These are phyloP conservation scores for Phortica okadai DNA, from an alignment of 2,888 invertebrate species.

Conservation along the genomic window DNA sequence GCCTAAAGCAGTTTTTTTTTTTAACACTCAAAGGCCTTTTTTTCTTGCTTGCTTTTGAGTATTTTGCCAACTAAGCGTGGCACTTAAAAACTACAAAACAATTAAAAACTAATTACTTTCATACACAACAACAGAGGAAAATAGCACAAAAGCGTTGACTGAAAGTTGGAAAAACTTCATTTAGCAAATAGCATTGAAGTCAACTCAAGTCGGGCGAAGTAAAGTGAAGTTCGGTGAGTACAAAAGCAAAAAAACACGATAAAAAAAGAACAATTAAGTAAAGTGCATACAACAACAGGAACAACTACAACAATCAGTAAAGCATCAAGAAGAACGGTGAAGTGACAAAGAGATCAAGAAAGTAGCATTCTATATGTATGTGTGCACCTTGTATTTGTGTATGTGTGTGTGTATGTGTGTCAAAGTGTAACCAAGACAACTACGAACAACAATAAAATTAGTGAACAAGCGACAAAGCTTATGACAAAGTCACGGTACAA, in stretches of 20 bases:
- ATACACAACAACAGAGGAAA: background rate
- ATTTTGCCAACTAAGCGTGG: too few species aligned
- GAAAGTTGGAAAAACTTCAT: constrained; percentile 71
- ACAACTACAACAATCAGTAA: background rate
- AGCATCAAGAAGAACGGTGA: constrained; percentile 27
- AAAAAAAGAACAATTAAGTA: constrained; percentile 5
- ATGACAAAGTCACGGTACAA: background rate
- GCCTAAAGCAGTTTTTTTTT: too few species aligned
- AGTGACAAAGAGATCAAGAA: background rate
- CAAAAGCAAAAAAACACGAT: background rate
- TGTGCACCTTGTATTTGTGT: background rate
- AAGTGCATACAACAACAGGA: constrained; percentile 13
- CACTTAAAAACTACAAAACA: constrained; percentile 57
- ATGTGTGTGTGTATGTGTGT: constrained; percentile 4
- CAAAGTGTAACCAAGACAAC: background rate
- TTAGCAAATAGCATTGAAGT: constrained; percentile 57
- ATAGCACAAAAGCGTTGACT: constrained; percentile 61
- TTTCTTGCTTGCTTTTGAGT: too few species aligned
- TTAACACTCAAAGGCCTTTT: too few species aligned
- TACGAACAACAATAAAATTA: background rate
- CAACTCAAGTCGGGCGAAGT: background rate
- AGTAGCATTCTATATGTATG: background rate
- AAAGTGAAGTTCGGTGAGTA: background rate
- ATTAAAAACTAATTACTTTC: constrained; percentile 68
- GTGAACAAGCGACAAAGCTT: background rate